Percentiles rank a stretch among this genome's conserved stretches.
Evolutionary conservation across 2,113 vertebrate species (phyloP).

Genomic region (Rutilus rutilus): DNA sequence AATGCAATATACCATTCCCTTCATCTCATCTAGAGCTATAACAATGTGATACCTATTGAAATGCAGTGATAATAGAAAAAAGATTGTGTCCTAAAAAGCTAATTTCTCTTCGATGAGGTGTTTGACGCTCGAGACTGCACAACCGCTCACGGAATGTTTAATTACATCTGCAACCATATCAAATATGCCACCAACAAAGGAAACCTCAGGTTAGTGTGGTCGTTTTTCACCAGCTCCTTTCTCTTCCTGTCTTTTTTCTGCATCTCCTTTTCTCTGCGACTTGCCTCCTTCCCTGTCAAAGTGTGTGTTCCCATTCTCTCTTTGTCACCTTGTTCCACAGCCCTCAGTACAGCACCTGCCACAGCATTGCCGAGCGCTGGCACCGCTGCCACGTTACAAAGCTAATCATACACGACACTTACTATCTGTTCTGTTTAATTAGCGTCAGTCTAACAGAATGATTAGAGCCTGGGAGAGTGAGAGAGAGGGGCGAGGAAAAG

Average conservation of each 20-base stretch:
- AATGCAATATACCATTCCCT: neutral
- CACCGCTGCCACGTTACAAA: constrained; percentile 17
- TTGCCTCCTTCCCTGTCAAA: constrained; percentile 57
- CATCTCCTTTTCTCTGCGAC: constrained; percentile 43
- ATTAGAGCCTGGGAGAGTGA: constrained; percentile 39
- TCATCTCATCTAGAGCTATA: neutral
- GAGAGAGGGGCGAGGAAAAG: neutral
- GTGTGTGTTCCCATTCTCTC: constrained; percentile 36
- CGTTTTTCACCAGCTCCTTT: constrained; percentile 37
- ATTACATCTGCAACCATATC: constrained; percentile 98
- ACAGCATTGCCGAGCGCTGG: neutral
- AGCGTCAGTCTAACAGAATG: constrained; percentile 45
- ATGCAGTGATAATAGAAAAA: neutral
- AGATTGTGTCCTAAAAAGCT: constrained; percentile 10
- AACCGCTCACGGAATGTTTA: constrained; percentile 97
- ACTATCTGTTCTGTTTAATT: constrained; percentile 55
- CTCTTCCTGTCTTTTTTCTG: constrained; percentile 29
- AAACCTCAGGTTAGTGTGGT: constrained; percentile 88
- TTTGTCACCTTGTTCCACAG: constrained; percentile 49
- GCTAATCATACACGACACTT: constrained; percentile 54
- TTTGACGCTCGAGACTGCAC: constrained; percentile 98
- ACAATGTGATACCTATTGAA: neutral
- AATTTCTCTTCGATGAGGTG: constrained; percentile 76
- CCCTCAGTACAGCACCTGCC: constrained; percentile 51
- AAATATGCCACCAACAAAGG: constrained; percentile 99